Base-by-base conservation (phyloP, 2,888 invertebrate species). In the Drosophila robusta region DNA sequence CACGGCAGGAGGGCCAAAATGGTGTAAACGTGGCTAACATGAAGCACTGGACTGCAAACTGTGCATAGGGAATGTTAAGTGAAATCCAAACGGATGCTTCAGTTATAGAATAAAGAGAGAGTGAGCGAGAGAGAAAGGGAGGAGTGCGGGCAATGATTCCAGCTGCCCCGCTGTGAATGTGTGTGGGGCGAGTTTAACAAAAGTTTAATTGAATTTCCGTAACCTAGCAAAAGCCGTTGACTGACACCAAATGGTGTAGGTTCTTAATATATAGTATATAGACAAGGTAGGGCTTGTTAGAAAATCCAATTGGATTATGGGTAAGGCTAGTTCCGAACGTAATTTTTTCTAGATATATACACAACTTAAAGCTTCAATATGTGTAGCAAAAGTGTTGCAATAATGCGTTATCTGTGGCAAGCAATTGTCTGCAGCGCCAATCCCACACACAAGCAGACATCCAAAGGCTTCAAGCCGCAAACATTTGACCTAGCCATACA, bases 151-250 rank as follows among this genome's bases (percentile, higher is more conserved):
- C 3, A 22, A n/a, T n/a, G 2, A 22, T 3, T 42, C 3, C 1
- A n/a, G 18, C 42, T 18, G 6, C 18, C 18, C 22, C 42, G 18
- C 18, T 12, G 9, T 24, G 54, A 44, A n/a, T 54, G 16, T 34
- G 42, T 14, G 46, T 32, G 14, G 42, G 22, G 24, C 9, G 38
- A 51, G 46, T 57, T 63, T 16, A 51, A 66, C 69, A 80, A 78
- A 76, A 78, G 70, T 80, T 83, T 78, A 86, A 83, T 83, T 86
- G 80, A 83, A 80, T 83, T 78, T 83, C 49, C 52, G 62, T 69
- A 70, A 75, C 66, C 80, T 63, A 49, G 44, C 52, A 60, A 62
- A 51, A 60, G 41, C 57, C 47, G 38, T 24, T 51, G 47, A 49
- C 47, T 65, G 83, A 80, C 75, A 69, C 72, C 61, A 78, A 71